Base-by-base conservation (phyloP, 2,888 invertebrate species). In the Keiferia lycopersicella region DNA sequence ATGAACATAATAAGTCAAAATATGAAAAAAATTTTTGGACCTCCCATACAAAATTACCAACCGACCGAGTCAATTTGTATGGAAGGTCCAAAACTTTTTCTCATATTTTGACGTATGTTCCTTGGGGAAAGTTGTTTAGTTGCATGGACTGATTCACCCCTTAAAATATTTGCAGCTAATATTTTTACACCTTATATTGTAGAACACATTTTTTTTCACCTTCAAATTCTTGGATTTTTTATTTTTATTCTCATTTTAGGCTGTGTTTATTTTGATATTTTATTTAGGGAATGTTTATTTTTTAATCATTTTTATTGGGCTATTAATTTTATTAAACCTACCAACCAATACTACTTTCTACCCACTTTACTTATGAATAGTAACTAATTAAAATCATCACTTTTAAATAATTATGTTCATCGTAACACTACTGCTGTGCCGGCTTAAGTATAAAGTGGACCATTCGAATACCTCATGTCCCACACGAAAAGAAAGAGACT, bases 381-480 rank as follows among this genome's bases (percentile, higher is more conserved):
- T 4, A n/a, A 45, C 45, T 45, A 45, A 45, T 45, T n/a, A 16
- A 16, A 45, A 45, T 16, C 45, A 45, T 16, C n/a, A 45, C 45
- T 14, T 41, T n/a, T 45, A 4, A 45, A n/a, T n/a, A n/a, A 16
- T 4, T 16, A 45, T 45, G 45, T 45, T 16, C 45, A 45, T 45
- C 45, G 3, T 45, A 45, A 45, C 45, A n/a, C n/a, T 45, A 45
- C 45, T 45, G 45, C 45, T 16, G 45, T 45, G 45, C n/a, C 45
- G 45, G 45, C 4, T 45, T 45, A 45, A 45, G 45, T 45, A 14
- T 14, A 41, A 14, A 41, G 12, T 12, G 2, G 14, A 14, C n/a
- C n/a, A n/a, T n/a, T n/a, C n/a, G n/a, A n/a, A n/a, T n/a, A n/a
- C n/a, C n/a, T n/a, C n/a, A n/a, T n/a, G n/a, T n/a, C n/a, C n/a